phyloP scores from a whole-genome alignment of 2,888 invertebrate genomes.

The Poecilobothrus nobilitatus region DNA sequence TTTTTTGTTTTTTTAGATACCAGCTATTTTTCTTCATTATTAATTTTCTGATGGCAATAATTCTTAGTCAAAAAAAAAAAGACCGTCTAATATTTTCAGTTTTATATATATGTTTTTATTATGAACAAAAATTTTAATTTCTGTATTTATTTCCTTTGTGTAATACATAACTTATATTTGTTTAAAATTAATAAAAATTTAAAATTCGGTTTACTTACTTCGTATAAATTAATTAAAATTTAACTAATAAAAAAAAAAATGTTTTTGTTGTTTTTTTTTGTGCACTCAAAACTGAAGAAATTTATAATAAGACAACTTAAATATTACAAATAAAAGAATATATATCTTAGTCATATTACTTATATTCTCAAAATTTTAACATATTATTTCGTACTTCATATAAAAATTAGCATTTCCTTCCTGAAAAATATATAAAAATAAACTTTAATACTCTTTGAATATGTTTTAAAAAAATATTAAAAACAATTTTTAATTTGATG shows the following conservation, averaged over 20 bases:
- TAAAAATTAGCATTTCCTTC: slow-evolving; percentile 2
- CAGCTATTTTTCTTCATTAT: too few relatives aligned
- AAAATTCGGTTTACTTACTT: slow-evolving; percentile 6
- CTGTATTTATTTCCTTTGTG: slow-evolving; percentile 4
- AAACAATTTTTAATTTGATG: too few relatives aligned
- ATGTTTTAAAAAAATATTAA: too few relatives aligned
- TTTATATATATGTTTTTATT: neutral
- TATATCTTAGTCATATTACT: neutral
- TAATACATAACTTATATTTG: slow-evolving; percentile 1
- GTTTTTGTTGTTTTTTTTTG: neutral
- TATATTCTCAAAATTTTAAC: slow-evolving; percentile 1
- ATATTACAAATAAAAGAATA: slow-evolving; percentile 4
- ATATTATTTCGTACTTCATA: slow-evolving; percentile 2
- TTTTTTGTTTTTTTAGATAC: too few relatives aligned
- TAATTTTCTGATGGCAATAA: too few relatives aligned
- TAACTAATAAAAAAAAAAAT: slow-evolving; percentile 6
- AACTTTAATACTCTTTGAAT: neutral
- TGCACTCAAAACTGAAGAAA: slow-evolving; percentile 1
- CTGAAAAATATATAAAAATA: neutral
- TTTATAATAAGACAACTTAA: neutral
- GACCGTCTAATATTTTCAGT: neutral
- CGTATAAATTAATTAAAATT: slow-evolving; percentile 2
- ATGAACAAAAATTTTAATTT: neutral
- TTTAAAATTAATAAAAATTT: slow-evolving; percentile 2
- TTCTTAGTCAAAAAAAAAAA: too few relatives aligned